Evolutionary conservation across 2,888 invertebrate genomes (phyloP).

Genomic region (Atethmia centrago): DNA sequence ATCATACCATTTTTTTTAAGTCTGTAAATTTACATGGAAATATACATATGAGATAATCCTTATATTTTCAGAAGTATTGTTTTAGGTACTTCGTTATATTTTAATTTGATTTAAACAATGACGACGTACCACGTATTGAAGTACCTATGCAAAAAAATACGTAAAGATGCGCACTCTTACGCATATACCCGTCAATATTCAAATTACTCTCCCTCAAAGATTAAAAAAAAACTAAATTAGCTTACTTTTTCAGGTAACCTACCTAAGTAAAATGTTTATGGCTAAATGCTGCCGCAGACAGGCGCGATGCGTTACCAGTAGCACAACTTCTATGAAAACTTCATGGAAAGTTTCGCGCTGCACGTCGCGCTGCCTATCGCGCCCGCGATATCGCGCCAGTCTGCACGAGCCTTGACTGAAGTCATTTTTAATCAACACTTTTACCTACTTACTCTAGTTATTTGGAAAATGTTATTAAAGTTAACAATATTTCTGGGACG

Average conservation of each 20-base stretch:
- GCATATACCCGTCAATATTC: conserved; percentile 2
- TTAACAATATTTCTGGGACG: background rate
- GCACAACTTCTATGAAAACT: too few relatives aligned
- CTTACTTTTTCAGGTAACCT: background rate
- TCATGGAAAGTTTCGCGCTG: too few relatives aligned
- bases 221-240: background rate
- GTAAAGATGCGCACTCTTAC: background rate
- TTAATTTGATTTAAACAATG: background rate
- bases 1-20: background rate
- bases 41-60: background rate
- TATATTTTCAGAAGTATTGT: background rate
- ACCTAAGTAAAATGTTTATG: background rate
- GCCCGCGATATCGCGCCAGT: too few relatives aligned
- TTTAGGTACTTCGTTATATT: background rate
- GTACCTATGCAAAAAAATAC: conserved; percentile 5
- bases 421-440: too few relatives aligned
- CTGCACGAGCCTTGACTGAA: too few relatives aligned
- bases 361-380: too few relatives aligned
- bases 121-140: background rate
- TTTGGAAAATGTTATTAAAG: background rate
- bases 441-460: background rate
- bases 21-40: background rate
- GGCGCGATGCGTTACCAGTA: too few relatives aligned
- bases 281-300: too few relatives aligned
- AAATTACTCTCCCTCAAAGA: background rate